phyloP scores from a whole-genome alignment of 2,797 vertebrate species.

The Xenops minutus region DNA sequence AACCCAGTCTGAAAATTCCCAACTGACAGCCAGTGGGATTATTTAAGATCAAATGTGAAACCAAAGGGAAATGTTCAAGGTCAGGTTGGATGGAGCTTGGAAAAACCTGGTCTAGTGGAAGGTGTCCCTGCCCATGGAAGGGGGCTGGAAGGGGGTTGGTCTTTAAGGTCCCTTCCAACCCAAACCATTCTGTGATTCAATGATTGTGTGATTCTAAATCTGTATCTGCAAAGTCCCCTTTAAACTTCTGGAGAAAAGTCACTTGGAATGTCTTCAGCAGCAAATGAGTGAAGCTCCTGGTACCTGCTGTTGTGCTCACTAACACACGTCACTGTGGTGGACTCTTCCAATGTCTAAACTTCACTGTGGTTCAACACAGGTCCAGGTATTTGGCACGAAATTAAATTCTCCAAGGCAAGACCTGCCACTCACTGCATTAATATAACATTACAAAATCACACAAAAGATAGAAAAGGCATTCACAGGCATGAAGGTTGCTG shows the following conservation, averaged over 20 bases:
- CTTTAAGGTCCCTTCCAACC: neutral
- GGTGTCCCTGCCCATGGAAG: neutral
- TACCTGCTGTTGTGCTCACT: neutral
- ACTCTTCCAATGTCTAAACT: neutral
- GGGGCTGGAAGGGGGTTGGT: neutral
- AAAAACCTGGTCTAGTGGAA: neutral
- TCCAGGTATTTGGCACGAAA: neutral
- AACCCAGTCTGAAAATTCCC: neutral
- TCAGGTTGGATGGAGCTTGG: neutral
- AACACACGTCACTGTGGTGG: neutral
- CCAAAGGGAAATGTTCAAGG: neutral
- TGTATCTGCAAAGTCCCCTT: neutral
- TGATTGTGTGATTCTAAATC: neutral
- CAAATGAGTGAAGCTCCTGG: neutral
- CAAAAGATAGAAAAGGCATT: accelerated
- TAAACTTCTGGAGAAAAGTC: neutral
- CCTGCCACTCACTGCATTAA: neutral
- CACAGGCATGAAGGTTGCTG: neutral
- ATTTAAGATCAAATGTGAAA: neutral
- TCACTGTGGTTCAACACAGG: neutral
- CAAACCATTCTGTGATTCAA: neutral
- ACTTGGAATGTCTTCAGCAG: neutral
- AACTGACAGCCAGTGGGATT: neutral
- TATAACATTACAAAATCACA: neutral
- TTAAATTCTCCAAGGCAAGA: neutral